A percentile compares a stretch with the other conserved stretches of the same genome.
phyloP scores from a whole-genome alignment of 2,888 invertebrate species.

The Anaspis maculata region DNA sequence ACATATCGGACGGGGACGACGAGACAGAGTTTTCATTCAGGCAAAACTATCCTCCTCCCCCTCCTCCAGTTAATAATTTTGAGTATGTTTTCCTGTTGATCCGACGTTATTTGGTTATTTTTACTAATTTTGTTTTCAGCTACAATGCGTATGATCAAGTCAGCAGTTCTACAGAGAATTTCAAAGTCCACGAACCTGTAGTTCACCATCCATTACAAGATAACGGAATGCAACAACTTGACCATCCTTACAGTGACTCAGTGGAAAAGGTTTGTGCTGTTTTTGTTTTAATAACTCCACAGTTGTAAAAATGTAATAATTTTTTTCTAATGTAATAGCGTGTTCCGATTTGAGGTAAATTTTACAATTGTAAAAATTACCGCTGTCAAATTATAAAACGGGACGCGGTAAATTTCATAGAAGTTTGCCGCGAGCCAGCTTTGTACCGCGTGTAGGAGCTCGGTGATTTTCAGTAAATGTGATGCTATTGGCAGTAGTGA shows the following conservation, averaged over 20 bases:
- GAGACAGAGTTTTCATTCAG: slow-evolving; percentile 25
- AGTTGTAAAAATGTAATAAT: not conserved
- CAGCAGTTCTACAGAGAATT: slow-evolving; percentile 39
- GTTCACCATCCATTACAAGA: slow-evolving; percentile 23
- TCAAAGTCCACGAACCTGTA: slow-evolving; percentile 21
- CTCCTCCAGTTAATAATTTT: slow-evolving; percentile 13
- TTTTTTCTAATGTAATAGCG: too few relatives aligned
- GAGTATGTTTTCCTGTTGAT: slow-evolving; percentile 13
- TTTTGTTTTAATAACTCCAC: not conserved
- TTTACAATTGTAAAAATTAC: too few relatives aligned
- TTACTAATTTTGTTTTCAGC: slow-evolving; percentile 16
- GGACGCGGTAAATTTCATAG: too few relatives aligned
- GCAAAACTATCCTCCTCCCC: slow-evolving; percentile 20
- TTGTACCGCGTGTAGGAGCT: too few relatives aligned
- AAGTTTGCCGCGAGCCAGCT: too few relatives aligned
- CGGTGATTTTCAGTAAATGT: too few relatives aligned
- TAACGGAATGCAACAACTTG: slow-evolving; percentile 34
- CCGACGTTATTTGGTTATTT: slow-evolving; percentile 1
- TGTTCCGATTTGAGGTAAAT: too few relatives aligned
- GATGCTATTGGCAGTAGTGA: too few relatives aligned
- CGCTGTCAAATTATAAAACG: too few relatives aligned
- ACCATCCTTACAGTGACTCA: slow-evolving; percentile 39
- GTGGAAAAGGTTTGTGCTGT: slow-evolving; percentile 39
- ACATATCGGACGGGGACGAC: slow-evolving; percentile 34
- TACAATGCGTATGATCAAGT: slow-evolving; percentile 34